Percentiles rank a stretch among this genome's conserved stretches.
Conservation (phyloP, 2,888 invertebrate genomes). For the Caenorhabditis afra region DNA sequence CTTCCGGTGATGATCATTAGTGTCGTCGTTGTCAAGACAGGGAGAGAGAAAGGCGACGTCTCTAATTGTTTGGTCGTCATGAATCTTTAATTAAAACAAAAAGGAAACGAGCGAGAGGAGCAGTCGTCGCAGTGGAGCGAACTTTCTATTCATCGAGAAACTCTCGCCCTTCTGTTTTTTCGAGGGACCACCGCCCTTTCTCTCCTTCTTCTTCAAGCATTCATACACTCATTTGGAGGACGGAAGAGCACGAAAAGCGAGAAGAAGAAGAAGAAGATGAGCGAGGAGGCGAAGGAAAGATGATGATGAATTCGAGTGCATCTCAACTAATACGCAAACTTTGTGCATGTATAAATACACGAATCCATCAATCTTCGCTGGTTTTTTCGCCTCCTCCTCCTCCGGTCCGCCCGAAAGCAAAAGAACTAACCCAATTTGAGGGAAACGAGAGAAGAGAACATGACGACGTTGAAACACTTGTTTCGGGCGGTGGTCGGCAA, state of each 20-base stretch:
- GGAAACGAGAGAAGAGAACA: conserved; percentile 13
- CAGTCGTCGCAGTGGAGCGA: no score
- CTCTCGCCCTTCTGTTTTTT: neutral
- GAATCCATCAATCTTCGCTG: conserved; percentile 37
- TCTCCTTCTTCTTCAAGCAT: conserved; percentile 6
- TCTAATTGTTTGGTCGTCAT: conserved; percentile 42
- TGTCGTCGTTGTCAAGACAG: no score
- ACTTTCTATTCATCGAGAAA: no score
- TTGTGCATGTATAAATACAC: conserved; percentile 48
- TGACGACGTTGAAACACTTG: conserved; percentile 53
- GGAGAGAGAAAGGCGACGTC: neutral
- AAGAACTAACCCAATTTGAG: conserved; percentile 29
- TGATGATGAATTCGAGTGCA: conserved; percentile 51
- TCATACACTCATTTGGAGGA: conserved; percentile 26
- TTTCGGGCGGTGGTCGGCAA: conserved; percentile 10
- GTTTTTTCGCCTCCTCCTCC: conserved; percentile 16
- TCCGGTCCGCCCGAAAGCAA: conserved; percentile 11
- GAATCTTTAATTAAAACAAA: conserved; percentile 48
- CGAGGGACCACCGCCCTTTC: conserved; percentile 14
- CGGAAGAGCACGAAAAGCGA: conserved; percentile 4
- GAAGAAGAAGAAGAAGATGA: conserved; percentile 9
- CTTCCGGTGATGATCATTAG: no score
- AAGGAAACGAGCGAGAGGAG: neutral
- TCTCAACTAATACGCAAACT: conserved; percentile 52
- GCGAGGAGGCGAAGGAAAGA: neutral